Conservation (phyloP, 1,140 invertebrate species). For the Chlorops oryzae region DNA sequence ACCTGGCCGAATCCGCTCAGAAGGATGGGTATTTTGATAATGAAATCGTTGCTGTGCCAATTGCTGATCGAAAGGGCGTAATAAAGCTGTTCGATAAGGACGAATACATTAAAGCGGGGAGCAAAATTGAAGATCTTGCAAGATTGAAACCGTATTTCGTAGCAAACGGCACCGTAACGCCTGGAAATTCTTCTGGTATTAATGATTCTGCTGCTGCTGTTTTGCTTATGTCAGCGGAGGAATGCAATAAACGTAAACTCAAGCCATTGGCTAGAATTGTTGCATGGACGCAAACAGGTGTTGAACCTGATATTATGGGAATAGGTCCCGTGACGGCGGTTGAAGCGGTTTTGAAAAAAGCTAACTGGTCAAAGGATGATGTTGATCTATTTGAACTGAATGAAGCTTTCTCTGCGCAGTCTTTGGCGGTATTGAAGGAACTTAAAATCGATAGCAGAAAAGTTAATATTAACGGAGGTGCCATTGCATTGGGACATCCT, state of each 20-base stretch:
- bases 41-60: constrained; percentile 63
- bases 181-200: constrained; percentile 75
- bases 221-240: constrained; percentile 59
- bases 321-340: constrained; percentile 66
- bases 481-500: constrained; percentile 86
- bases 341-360: constrained; percentile 62
- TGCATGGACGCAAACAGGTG: constrained; percentile 59
- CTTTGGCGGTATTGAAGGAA: constrained; percentile 59
- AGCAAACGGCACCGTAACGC: constrained; percentile 65
- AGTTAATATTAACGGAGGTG: constrained; percentile 79
- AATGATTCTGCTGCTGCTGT: constrained; percentile 84
- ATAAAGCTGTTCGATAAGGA: constrained; percentile 56
- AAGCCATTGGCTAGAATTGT: constrained; percentile 61
- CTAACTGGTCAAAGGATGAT: constrained; percentile 71
- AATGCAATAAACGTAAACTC: constrained; percentile 49
- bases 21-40: constrained; percentile 60
- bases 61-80: constrained; percentile 52
- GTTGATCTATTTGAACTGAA: constrained; percentile 88
- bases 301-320: constrained; percentile 75
- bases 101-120: constrained; percentile 62
- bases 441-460: constrained; percentile 64
- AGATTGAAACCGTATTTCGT: constrained; percentile 62
- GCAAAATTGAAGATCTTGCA: constrained; percentile 54
- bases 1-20: constrained; percentile 60
- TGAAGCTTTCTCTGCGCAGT: constrained; percentile 77